Evolutionary conservation across 2,113 vertebrate species (phyloP).

Genomic region (Puffinus mauretanicus): DNA sequence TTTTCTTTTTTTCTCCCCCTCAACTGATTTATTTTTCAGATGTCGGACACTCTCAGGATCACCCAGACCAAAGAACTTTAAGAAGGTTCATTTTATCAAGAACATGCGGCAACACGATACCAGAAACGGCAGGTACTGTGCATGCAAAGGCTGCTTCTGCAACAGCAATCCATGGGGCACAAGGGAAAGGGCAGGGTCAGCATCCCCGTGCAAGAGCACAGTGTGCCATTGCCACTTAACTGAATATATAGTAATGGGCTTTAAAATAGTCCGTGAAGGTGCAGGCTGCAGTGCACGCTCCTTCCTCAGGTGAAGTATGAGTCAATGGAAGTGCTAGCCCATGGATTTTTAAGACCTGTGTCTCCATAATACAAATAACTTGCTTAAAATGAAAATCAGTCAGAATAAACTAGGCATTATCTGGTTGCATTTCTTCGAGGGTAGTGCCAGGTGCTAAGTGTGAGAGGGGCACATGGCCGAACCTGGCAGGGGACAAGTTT

Average conservation of each 20-base stretch:
- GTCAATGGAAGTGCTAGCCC: background rate
- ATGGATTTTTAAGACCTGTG: background rate
- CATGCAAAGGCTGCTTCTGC: background rate
- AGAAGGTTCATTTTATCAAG: conserved; percentile 99
- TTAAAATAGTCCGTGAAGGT: background rate
- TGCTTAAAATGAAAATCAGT: background rate
- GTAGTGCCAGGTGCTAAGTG: background rate
- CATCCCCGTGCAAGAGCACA: background rate
- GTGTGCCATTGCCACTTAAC: background rate
- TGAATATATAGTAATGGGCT: background rate
- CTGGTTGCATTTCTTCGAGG: background rate
- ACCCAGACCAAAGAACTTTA: conserved; percentile 98
- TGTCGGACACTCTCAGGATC: conserved; percentile 98
- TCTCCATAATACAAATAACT: background rate
- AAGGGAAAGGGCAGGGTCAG: background rate
- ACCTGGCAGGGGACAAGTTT: background rate
- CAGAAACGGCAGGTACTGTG: conserved; percentile 90
- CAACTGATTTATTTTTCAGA: conserved; percentile 77
- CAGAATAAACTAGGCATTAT: background rate
- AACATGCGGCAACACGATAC: conserved; percentile 95
- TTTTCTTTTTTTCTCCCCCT: background rate
- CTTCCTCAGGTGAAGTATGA: rapidly evolving
- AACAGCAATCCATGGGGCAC: background rate
- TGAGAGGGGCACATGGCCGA: background rate
- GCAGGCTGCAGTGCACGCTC: background rate